phyloP scores from a whole-genome alignment of 2,797 vertebrate species.

The Aulostomus chinensis region DNA sequence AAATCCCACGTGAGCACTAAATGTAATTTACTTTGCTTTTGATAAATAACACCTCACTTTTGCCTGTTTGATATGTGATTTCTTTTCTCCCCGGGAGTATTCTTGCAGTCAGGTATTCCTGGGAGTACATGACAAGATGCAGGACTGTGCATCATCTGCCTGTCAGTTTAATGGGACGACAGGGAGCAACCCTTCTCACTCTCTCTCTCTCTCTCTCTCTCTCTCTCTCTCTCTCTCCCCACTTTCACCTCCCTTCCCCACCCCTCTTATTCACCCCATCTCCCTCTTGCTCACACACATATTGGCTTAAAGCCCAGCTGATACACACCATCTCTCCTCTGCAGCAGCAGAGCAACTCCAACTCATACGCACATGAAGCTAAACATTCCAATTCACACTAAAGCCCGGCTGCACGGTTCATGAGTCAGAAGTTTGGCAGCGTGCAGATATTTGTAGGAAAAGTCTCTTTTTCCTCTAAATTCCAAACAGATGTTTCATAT shows the following conservation, averaged over 20 bases:
- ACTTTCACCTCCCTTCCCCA: conserved; percentile 17
- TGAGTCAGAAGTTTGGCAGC: too few species aligned
- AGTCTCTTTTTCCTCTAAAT: too few species aligned
- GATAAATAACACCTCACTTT: conserved; percentile 5
- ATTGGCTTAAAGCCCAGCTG: conserved; percentile 47
- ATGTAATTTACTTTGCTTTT: not conserved
- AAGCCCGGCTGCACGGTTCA: too few species aligned
- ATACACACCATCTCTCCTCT: conserved; percentile 28
- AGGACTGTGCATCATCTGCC: conserved; percentile 35
- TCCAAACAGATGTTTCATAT: conserved; percentile 13
- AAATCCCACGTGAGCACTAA: too few species aligned
- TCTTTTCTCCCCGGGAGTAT: not conserved
- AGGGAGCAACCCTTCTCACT: conserved; percentile 28
- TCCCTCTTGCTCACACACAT: conserved; percentile 20
- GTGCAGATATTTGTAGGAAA: too few species aligned
- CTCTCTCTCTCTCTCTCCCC: too few species aligned
- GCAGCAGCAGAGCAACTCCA: conserved; percentile 31
- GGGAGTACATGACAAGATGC: conserved; percentile 20
- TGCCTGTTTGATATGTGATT: conserved; percentile 2
- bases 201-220: too few species aligned
- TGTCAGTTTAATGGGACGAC: conserved; percentile 44
- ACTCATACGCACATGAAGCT: not conserved
- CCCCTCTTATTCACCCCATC: not conserved
- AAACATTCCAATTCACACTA: not conserved
- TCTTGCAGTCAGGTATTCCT: conserved; percentile 6